Percentiles rank a stretch among this genome's conserved stretches.
Conservation (phyloP, 2,888 invertebrate species). For the Melipona beecheii region DNA sequence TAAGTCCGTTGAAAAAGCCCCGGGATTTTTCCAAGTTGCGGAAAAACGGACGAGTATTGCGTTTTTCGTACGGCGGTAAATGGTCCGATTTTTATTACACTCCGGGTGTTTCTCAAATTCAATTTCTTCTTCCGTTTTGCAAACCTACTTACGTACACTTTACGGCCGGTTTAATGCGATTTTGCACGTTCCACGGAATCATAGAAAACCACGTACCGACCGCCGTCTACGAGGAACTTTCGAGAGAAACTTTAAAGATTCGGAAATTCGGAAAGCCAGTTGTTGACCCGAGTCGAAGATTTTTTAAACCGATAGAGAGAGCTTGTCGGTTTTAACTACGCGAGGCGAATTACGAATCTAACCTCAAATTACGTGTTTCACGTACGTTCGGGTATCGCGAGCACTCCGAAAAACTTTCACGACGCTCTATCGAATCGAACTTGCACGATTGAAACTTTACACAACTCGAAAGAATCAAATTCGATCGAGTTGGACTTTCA, state of each 20-base stretch:
- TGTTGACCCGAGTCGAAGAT: not conserved
- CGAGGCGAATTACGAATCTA: not conserved
- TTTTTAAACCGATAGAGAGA: not conserved
- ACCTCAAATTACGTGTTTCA: not conserved
- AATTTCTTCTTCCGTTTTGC: conserved; percentile 16
- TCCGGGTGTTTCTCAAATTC: conserved; percentile 4
- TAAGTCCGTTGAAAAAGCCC: not conserved
- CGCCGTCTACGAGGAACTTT: not conserved
- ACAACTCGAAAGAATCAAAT: not conserved
- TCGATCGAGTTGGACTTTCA: not conserved
- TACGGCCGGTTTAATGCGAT: conserved; percentile 7
- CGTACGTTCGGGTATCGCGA: not conserved
- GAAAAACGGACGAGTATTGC: not conserved
- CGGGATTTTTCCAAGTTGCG: conserved; percentile 15
- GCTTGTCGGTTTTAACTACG: not conserved
- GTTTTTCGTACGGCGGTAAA: not conserved
- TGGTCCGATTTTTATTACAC: conserved; percentile 4
- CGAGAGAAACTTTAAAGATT: conserved; percentile 3
- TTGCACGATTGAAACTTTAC: not conserved
- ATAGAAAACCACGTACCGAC: conserved; percentile 16
- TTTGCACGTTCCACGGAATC: not conserved
- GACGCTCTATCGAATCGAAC: not conserved
- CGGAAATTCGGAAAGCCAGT: not conserved
- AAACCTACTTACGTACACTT: conserved; percentile 8
- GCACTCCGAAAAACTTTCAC: not conserved